Percentiles rank a stretch among this genome's conserved stretches.
phyloP scores from a whole-genome alignment of 2,888 invertebrate species.

The Rhamphomyia laevipes region DNA sequence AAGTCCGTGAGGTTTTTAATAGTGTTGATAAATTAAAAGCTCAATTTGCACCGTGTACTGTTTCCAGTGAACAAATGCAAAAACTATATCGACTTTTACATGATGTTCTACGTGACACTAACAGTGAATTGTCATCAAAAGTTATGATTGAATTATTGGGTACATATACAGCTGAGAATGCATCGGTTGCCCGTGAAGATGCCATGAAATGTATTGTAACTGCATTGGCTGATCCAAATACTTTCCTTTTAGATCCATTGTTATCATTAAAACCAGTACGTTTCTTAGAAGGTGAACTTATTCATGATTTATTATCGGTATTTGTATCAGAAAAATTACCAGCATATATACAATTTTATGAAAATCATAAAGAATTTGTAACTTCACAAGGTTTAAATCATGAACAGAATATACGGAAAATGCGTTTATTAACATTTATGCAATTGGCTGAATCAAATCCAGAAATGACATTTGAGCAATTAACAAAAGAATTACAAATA shows the following conservation, averaged over 20 bases:
- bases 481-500: constrained; percentile 81
- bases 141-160: constrained; percentile 95
- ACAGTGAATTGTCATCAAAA: constrained; percentile 81
- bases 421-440: constrained; percentile 94
- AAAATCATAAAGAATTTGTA: constrained; percentile 85
- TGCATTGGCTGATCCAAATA: constrained; percentile 88
- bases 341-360: constrained; percentile 87
- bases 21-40: constrained; percentile 73
- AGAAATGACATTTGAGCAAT: constrained; percentile 83
- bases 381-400: constrained; percentile 74
- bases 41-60: constrained; percentile 67
- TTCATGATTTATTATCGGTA: constrained; percentile 85
- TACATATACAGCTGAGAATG: constrained; percentile 95
- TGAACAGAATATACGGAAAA: constrained; percentile 91
- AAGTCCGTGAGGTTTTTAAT: constrained; percentile 70
- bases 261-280: constrained; percentile 87
- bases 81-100: constrained; percentile 80
- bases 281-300: constrained; percentile 87
- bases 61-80: constrained; percentile 82
- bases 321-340: constrained; percentile 90
- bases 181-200: constrained; percentile 91
- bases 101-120: constrained; percentile 77
- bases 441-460: constrained; percentile 89
- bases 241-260: constrained; percentile 90
- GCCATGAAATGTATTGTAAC: constrained; percentile 93